Evolutionary conservation across 1,140 invertebrate genomes (phyloP).

Genomic region (Macrosteles quadrilineatus): DNA sequence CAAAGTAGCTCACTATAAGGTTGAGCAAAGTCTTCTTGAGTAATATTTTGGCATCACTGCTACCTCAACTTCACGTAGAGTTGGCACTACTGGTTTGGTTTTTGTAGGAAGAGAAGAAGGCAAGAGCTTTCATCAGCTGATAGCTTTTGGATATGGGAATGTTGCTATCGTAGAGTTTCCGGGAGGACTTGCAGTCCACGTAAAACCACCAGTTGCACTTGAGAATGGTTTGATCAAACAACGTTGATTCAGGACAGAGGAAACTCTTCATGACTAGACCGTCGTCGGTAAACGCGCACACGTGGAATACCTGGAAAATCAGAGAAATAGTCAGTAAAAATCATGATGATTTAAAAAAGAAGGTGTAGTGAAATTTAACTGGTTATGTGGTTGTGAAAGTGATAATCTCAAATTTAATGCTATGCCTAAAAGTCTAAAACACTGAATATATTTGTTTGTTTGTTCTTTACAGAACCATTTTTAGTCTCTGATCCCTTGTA

Average conservation of each 20-base stretch:
- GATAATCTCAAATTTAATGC: too few species aligned
- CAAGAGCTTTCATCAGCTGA: slow-evolving; percentile 85
- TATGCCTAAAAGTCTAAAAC: too few species aligned
- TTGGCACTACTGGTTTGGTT: slow-evolving; percentile 50
- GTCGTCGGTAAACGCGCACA: slow-evolving; percentile 85
- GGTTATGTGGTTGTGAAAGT: too few species aligned
- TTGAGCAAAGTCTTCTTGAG: too few species aligned
- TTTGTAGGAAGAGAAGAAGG: slow-evolving; percentile 82
- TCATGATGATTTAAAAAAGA: too few species aligned
- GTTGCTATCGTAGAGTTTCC: slow-evolving; percentile 80
- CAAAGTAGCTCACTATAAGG: too few species aligned
- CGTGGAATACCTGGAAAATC: slow-evolving; percentile 87
- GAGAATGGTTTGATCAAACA: slow-evolving; percentile 85
- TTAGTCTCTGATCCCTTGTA: too few species aligned
- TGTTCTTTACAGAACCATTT: too few species aligned
- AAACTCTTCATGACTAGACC: slow-evolving; percentile 88
- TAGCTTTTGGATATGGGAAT: slow-evolving; percentile 89
- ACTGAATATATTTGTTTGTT: too few species aligned
- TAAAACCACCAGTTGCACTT: slow-evolving; percentile 94
- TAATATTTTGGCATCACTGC: too few species aligned
- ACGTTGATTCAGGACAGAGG: slow-evolving; percentile 82
- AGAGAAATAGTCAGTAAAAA: too few species aligned
- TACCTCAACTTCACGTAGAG: slow-evolving; percentile 11
- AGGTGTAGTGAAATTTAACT: too few species aligned
- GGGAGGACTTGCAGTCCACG: slow-evolving; percentile 81